Base-by-base conservation (phyloP, 2,797 vertebrate species). In the Mormyrops attenuatus region DNA sequence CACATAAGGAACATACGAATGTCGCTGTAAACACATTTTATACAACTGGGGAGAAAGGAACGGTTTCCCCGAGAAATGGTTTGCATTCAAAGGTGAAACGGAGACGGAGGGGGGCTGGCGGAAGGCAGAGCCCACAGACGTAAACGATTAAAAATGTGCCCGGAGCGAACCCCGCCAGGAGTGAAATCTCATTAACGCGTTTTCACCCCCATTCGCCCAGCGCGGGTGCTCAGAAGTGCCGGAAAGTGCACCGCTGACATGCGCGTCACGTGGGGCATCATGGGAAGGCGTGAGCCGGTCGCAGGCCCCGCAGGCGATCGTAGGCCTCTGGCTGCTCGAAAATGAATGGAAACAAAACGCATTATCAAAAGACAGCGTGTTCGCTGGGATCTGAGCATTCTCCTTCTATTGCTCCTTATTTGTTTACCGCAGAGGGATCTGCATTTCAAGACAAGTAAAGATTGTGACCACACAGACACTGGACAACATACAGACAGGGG, bases 121-220 rank as follows among this genome's bases (percentile, higher is more conserved):
- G 73, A 92, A 94, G 93, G 92, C 91, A 93, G 92, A 93, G 91
- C 94, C 94, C 95, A 94, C 92, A 94, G 95, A 95, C 92, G 94
- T 92, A 92, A 95, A 94, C 92, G 93, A 94, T 95, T 95, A 93
- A 94, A 93, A 93, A 95, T 94, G 94, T 94, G 93, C 95, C 94
- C 86, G 11, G 85, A 94, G 94, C 92, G 6, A 57, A 89, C 55
- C 5, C 93, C 95, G 94, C 5, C 73, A 90, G 93, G 95, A 92
- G 91, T 91, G 87, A 95, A 96, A 96, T 95, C 95, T 95, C 94
- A 96, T 96, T 96, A 96, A 95, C 95, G 94, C 94, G 93, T 95
- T 95, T 95, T 96, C 77, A 82, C 15, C 77, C 77, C 38, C 77
- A 17, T 34, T 82, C 13, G 66, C 66, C 30, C 66, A 1, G 60